Evolutionary conservation across 2,797 vertebrate species (phyloP).

Genomic region (Centroberyx gerrardi): DNA sequence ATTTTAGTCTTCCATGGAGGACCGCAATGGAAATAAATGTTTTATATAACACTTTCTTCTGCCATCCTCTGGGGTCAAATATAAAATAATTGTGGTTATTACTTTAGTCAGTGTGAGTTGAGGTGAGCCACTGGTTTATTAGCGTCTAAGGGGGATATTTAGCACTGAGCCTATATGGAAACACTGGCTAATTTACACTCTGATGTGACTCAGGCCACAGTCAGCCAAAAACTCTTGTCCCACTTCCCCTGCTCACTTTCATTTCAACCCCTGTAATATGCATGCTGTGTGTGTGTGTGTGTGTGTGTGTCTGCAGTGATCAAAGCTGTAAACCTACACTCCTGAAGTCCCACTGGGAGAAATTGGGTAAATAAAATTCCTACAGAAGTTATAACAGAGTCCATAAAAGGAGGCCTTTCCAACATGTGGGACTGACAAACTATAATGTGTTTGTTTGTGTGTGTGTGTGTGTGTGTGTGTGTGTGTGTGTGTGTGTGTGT

Average conservation of each 20-base stretch:
- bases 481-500: constrained; percentile 5
- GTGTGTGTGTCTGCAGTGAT: not conserved
- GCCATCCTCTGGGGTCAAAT: no score
- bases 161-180: constrained; percentile 61
- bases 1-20: not conserved
- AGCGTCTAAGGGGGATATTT: constrained; percentile 73
- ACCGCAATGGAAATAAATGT: not conserved
- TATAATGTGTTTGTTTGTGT: not conserved
- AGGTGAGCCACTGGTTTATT: constrained; percentile 56
- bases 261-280: not conserved
- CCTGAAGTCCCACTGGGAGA: no score
- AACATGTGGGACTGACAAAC: no score
- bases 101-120: not conserved
- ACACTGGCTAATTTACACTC: constrained; percentile 72
- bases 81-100: constrained; percentile 1
- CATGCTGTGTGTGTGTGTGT: not conserved
- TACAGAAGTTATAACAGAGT: no score
- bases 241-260: constrained; percentile 3
- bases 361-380: no score
- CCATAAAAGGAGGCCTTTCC: no score
- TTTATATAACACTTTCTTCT: not conserved
- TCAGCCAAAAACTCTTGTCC: not conserved
- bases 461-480: not conserved
- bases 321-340: no score
- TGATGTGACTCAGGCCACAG: constrained; percentile 56